phyloP scores from a whole-genome alignment of 2,888 invertebrate species.

The Chymomyza fuscimana region DNA sequence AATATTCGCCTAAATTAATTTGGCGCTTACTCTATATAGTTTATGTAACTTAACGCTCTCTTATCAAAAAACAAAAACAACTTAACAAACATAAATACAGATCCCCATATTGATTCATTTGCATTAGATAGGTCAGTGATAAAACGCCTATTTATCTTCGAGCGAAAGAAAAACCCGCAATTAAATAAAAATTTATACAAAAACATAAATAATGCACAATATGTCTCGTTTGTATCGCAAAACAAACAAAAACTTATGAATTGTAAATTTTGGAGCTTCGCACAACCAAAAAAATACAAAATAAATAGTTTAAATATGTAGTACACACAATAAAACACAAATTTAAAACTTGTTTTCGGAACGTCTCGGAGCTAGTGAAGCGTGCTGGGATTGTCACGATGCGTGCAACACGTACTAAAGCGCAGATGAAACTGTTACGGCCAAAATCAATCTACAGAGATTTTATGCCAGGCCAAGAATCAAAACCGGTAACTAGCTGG shows the following conservation, averaged over 20 bases:
- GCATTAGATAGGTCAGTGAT: not conserved
- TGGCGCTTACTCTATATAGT: no score
- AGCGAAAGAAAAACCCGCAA: not conserved
- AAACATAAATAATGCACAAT: conserved; percentile 25
- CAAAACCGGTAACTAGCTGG: conserved; percentile 48
- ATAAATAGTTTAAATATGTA: conserved; percentile 48
- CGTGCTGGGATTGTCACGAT: conserved; percentile 13
- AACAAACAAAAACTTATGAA: conserved; percentile 47
- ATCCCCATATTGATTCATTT: not conserved
- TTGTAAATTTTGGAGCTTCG: conserved; percentile 39
- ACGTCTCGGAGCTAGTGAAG: not conserved
- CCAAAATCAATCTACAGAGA: conserved; percentile 55
- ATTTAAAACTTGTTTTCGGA: conserved; percentile 55
- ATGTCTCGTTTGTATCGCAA: conserved; percentile 4
- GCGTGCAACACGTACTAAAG: conserved; percentile 60
- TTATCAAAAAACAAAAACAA: no score
- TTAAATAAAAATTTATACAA: not conserved
- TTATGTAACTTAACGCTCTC: no score
- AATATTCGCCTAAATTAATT: no score
- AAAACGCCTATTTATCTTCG: not conserved
- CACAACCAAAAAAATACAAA: conserved; percentile 11
- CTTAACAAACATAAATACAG: not conserved
- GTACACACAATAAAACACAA: conserved; percentile 54
- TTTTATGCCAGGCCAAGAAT: conserved; percentile 70
- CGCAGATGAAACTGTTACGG: conserved; percentile 66